These are phyloP conservation scores for Vannuccia rotundouncinata DNA, from an alignment of 2,888 invertebrate genomes.

Conservation along the genomic window DNA sequence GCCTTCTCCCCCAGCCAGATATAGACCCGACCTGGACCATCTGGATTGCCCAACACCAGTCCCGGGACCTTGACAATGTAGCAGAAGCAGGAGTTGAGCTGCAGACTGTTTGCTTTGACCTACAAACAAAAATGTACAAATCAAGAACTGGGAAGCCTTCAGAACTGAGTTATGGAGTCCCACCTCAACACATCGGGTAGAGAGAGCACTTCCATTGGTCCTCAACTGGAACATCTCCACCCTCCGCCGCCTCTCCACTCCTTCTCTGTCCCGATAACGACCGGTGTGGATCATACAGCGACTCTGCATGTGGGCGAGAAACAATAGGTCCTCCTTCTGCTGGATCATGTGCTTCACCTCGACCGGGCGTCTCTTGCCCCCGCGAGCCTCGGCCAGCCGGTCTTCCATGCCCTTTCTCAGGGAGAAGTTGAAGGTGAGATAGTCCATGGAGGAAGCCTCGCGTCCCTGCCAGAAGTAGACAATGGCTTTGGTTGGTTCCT, in stretches of 20 bases:
- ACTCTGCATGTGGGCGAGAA: slow-evolving; percentile 90
- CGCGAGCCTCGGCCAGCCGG: too few relatives aligned
- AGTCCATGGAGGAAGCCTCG: slow-evolving; percentile 96
- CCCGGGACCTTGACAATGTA: slow-evolving; percentile 29
- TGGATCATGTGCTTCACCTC: slow-evolving; percentile 36
- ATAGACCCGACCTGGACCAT: not conserved
- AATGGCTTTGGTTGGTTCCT: slow-evolving; percentile 78
- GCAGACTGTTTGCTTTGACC: slow-evolving; percentile 8
- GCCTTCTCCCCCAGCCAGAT: slow-evolving; percentile 4
- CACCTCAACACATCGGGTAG: slow-evolving; percentile 77
- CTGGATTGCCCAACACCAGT: not conserved
- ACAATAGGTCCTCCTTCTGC: slow-evolving; percentile 59
- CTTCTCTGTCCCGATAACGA: slow-evolving; percentile 36
- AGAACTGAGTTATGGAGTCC: too few relatives aligned
- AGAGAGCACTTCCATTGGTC: slow-evolving; percentile 87
- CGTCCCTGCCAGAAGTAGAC: slow-evolving; percentile 99
- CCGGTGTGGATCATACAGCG: slow-evolving; percentile 87
- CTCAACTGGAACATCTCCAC: slow-evolving; percentile 83
- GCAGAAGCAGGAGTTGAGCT: slow-evolving; percentile 12
- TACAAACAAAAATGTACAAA: not conserved
- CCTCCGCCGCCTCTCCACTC: slow-evolving; percentile 45
- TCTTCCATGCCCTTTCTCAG: slow-evolving; percentile 32
- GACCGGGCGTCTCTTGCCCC: too few relatives aligned
- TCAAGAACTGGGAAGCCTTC: too few relatives aligned
- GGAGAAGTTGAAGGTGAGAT: slow-evolving; percentile 73